Base-by-base conservation (phyloP, 2,888 invertebrate species). In the Onthophagus sagittarius region DNA sequence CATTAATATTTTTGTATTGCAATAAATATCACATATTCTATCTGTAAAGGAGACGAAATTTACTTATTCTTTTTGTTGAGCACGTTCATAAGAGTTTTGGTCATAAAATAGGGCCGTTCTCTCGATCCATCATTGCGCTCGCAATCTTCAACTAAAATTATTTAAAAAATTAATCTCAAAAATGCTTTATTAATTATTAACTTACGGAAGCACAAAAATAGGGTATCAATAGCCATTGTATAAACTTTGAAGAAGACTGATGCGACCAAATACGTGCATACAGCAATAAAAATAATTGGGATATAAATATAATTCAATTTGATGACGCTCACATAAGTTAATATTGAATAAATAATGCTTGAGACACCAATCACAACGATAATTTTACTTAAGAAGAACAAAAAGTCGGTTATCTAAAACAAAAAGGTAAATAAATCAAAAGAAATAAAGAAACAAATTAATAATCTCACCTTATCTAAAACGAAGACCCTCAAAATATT, bases 131-230 rank as follows among this genome's bases (percentile, higher is more conserved):
- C 98, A 83, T 99, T 97, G 77, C 95, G 89, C 86, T 98, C 98
- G 80, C 94, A 92, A 84, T 99, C 99, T 89, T 98, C 97, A 87
- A 99, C 94, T 94, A 89, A 89, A 77, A 76, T 77, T 39, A 67
- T 73, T 64, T 65, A 63, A 75, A 73, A 76, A 73, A 78, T 53
- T 14, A 63, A 15, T 53, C 7, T 4, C 2, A 9, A 53, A 53
- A n/a, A n/a, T 80, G 92, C 94, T 88, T 94, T 93, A 83, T 94
- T 71, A 95, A 85, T 0, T 23, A 3, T 23, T 23, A 80, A 93
- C 95, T 93, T 89, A 95, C 96, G 88, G 88, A 98, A 98, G 85
- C 98, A 98, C 72, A 99, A 89, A 87, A 98, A 98, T 71, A 98
- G 86, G 0, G 98, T 99, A 82, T 98, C 98, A 0, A 99, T 97